phyloP scores from a whole-genome alignment of 2,797 vertebrate species.

The Acanthis flammea region DNA sequence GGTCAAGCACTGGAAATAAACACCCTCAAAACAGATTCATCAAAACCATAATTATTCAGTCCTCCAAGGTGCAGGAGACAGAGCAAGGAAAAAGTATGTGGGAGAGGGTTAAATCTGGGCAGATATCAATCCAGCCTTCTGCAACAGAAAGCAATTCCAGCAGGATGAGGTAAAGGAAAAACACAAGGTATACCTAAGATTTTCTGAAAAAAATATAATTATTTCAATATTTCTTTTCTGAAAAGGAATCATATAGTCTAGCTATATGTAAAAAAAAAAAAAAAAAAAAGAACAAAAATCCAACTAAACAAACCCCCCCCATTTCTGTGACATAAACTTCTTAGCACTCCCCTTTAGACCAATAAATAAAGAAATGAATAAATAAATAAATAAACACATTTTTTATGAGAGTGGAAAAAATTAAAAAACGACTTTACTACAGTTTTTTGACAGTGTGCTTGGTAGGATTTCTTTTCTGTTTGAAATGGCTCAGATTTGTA shows the following conservation, averaged over 20 bases:
- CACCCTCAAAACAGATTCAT: conserved; percentile 17
- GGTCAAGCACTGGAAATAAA: not conserved
- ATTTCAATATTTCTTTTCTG: not conserved
- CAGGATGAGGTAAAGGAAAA: not conserved
- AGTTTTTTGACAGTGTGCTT: accelerated
- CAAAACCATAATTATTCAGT: conserved; percentile 10
- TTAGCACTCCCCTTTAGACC: accelerated
- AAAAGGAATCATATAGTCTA: not conserved
- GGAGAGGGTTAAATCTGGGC: not conserved
- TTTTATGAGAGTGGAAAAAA: not conserved
- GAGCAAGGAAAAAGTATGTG: not conserved
- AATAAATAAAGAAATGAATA: too few species aligned
- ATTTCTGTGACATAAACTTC: not conserved
- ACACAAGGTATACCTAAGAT: not conserved
- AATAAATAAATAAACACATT: too few species aligned
- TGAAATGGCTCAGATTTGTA: not conserved
- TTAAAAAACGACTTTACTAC: not conserved
- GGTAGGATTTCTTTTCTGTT: not conserved
- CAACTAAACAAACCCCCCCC: accelerated
- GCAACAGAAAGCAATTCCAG: not conserved
- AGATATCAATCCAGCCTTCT: not conserved
- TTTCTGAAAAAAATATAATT: not conserved
- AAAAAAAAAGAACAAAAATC: not conserved
- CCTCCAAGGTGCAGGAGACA: not conserved
- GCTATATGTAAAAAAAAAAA: too few species aligned